Conservation (phyloP, 2,797 vertebrate species). For the Alauda arvensis region DNA sequence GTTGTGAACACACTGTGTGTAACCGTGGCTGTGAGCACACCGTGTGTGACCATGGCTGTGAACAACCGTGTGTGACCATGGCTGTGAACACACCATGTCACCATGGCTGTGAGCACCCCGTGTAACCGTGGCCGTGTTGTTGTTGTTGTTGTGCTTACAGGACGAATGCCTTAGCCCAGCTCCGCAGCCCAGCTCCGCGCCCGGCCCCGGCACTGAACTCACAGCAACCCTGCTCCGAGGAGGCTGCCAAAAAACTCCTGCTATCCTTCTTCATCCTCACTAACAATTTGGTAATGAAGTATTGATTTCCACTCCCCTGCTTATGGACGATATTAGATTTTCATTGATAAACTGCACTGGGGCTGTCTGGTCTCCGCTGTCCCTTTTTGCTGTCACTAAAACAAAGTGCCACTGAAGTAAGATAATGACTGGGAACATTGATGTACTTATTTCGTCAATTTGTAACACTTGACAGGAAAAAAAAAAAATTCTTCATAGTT, state of each 20-base stretch:
- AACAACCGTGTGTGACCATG: no score
- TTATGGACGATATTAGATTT: conserved; percentile 98
- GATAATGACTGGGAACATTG: conserved; percentile 93
- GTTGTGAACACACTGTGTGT: no score
- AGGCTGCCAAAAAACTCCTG: conserved; percentile 83
- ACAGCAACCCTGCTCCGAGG: conserved; percentile 79
- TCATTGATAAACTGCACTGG: conserved; percentile 96
- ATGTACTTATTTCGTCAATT: conserved; percentile 95
- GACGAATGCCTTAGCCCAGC: conserved; percentile 75
- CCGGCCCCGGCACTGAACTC: conserved; percentile 89
- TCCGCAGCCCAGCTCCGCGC: conserved; percentile 56
- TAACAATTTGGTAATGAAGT: conserved; percentile 99
- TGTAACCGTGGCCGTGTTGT: not conserved
- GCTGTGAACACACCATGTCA: no score
- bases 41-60: no score
- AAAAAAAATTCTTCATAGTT: conserved; percentile 89
- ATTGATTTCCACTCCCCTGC: conserved; percentile 99
- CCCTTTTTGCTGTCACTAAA: conserved; percentile 89
- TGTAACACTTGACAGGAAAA: conserved; percentile 91
- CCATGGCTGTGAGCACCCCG: no score
- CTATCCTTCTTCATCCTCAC: conserved; percentile 95
- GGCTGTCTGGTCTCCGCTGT: conserved; percentile 83
- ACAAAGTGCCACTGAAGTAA: conserved; percentile 94
- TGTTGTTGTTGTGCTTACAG: conserved; percentile 65
- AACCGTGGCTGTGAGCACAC: no score